A percentile compares a stretch with the other conserved stretches of the same genome.
Conservation (phyloP, 1,140 invertebrate genomes). For the Ectropis grisescens region DNA sequence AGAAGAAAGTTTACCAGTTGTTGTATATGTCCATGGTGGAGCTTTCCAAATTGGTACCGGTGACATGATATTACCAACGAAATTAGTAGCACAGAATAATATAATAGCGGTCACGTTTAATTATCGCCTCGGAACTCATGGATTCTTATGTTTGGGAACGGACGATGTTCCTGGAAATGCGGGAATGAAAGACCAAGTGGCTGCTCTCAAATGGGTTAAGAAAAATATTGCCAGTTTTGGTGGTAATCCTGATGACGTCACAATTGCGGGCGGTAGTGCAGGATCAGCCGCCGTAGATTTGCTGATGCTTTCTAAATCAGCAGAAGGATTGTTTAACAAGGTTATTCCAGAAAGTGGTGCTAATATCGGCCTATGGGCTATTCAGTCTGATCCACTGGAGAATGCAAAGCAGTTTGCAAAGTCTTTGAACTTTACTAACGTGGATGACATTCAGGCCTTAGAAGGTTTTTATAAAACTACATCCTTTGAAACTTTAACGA, state of each 20-base stretch:
- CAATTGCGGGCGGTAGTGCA: slow-evolving; percentile 18
- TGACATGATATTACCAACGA: slow-evolving; percentile 2
- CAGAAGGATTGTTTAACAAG: slow-evolving; percentile 18
- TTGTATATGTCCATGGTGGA: slow-evolving; percentile 36
- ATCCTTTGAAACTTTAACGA: slow-evolving; percentile 2
- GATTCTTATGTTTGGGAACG: slow-evolving; percentile 26
- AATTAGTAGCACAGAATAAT: slow-evolving; percentile 16
- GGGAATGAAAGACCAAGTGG: slow-evolving; percentile 29
- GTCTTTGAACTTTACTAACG: slow-evolving; percentile 6
- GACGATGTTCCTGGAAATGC: slow-evolving; percentile 24
- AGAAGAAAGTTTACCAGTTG: slow-evolving; percentile 31
- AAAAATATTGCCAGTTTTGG: slow-evolving; percentile 22
- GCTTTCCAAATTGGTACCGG: slow-evolving; percentile 18
- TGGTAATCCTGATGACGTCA: slow-evolving; percentile 24
- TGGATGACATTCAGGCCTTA: slow-evolving; percentile 13
- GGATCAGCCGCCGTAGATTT: slow-evolving; percentile 16
- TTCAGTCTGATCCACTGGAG: slow-evolving; percentile 17
- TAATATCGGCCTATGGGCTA: slow-evolving; percentile 5
- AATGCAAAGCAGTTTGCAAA: slow-evolving; percentile 12
- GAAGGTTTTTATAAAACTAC: slow-evolving; percentile 16
- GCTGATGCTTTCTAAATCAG: slow-evolving; percentile 15
- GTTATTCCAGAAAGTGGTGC: slow-evolving; percentile 23
- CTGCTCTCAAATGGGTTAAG: slow-evolving; percentile 17
- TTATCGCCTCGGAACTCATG: slow-evolving; percentile 20
- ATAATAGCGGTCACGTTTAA: slow-evolving; percentile 21